Percentiles rank a stretch among this genome's conserved stretches.
Evolutionary conservation across 2,888 invertebrate genomes (phyloP).

Genomic region (Mechanitis mazaeus): DNA sequence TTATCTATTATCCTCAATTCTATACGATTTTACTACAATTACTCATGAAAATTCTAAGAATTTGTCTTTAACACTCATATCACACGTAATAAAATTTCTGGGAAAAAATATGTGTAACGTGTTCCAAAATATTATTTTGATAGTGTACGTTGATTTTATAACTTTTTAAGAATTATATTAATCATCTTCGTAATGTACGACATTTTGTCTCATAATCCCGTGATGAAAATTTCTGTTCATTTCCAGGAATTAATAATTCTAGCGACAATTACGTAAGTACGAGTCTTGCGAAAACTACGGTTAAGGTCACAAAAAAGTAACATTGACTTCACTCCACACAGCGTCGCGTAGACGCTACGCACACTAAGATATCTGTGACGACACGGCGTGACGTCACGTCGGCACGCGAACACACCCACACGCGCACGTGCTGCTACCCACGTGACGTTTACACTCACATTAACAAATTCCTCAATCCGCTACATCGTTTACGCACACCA

Average conservation of each 20-base stretch:
- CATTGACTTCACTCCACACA: slow-evolving; percentile 57
- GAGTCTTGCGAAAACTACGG: slow-evolving; percentile 57
- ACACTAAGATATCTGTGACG: slow-evolving; percentile 41
- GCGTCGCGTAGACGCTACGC: slow-evolving; percentile 31
- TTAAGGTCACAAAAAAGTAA: slow-evolving; percentile 76
- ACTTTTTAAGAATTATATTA: no score
- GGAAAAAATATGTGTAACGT: no score
- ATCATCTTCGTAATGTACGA: no score
- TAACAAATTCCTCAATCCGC: slow-evolving; percentile 36
- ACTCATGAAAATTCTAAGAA: no score
- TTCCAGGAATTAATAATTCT: slow-evolving; percentile 20
- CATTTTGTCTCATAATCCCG: background rate
- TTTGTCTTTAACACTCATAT: background rate
- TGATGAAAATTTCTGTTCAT: slow-evolving; percentile 12
- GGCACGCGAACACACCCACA: slow-evolving; percentile 72
- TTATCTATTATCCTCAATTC: slow-evolving; percentile 4
- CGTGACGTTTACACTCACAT: slow-evolving; percentile 51
- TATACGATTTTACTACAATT: background rate
- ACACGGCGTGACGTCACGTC: slow-evolving; percentile 63
- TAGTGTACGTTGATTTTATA: no score
- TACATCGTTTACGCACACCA: slow-evolving; percentile 35
- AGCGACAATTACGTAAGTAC: slow-evolving; percentile 45
- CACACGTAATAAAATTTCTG: background rate
- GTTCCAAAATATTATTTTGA: no score
- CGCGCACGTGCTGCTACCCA: slow-evolving; percentile 48